Base-by-base conservation (phyloP, 2,888 invertebrate species). In the Limnephilus marmoratus region DNA sequence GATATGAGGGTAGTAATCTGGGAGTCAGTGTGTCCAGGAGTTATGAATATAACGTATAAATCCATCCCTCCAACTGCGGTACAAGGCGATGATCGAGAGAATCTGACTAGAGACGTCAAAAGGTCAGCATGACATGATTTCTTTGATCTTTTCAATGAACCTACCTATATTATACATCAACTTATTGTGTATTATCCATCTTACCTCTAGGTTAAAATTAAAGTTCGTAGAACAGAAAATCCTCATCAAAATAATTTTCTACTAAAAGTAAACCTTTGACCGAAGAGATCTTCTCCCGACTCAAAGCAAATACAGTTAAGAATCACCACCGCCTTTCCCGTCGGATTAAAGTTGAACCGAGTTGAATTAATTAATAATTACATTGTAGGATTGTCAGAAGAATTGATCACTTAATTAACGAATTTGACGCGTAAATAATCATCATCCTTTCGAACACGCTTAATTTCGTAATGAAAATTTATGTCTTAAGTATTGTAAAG, bases 381-480 rank as follows among this genome's bases (percentile, higher is more conserved):
- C 68, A 24, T n/a, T 68, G 68, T n/a, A 68, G 24, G 68, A n/a
- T 68, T 68, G 68, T 68, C 68, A 68, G 68, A 68, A 68, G 68
- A 68, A 68, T 68, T n/a, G 68, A 68, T 68, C 24, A n/a, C 68
- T 68, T 68, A 68, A 68, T 68, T 68, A 68, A 68, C 24, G 68
- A n/a, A 68, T 68, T 68, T n/a, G 68, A 68, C 68, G 24, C 68
- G 68, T 68, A 68, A 68, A 68, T 68, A 68, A 68, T 68, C 68
- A 7, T 68, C 68, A 68, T 85, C 41, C 85, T 37, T 37, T 13
- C 41, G 5, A 85, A 9, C 85, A 37, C 37, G 41, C 41, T 34
- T 34, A 85, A 85, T 85, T 34, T 85, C 41, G 37, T 89, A 89
- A 89, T 89, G 88, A 89, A 80, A 80, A 89, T 89, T 89, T 80